Percentiles rank a stretch among this genome's conserved stretches.
Evolutionary conservation across 2,113 vertebrate species (phyloP).

Genomic region (Podarcis raffonei): DNA sequence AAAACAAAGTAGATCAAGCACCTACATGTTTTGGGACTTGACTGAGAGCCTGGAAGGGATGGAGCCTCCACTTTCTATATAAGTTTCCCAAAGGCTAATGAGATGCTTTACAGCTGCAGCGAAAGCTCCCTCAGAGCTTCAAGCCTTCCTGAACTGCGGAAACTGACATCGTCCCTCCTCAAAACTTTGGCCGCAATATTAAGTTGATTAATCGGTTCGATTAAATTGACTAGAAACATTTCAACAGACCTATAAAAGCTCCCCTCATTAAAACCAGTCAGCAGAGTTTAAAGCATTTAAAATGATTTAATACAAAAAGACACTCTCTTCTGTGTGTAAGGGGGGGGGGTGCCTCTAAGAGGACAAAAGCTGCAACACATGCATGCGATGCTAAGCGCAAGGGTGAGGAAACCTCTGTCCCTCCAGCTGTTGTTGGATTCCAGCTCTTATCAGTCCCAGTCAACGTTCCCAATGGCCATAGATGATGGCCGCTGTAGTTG

Average conservation of each 20-base stretch:
- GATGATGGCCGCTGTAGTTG: too few species aligned
- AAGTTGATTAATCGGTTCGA: not conserved
- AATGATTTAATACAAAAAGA: not conserved
- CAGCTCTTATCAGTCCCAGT: too few species aligned
- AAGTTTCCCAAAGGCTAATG: too few species aligned
- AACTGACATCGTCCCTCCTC: not conserved
- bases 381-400: not conserved
- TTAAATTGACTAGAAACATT: not conserved
- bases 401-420: too few species aligned
- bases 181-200: not conserved
- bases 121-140: not conserved
- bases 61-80: not conserved
- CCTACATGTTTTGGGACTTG: too few species aligned
- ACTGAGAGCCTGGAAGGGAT: not conserved
- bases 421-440: too few species aligned
- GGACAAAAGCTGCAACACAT: not conserved
- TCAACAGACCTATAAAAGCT: not conserved
- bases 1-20: not conserved
- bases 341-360: not conserved
- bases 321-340: not conserved
- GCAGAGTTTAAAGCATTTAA: not conserved
- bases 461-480: too few species aligned
- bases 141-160: not conserved
- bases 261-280: not conserved
- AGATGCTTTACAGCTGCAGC: not conserved